A percentile compares a stretch with the other conserved stretches of the same genome.
Evolutionary conservation across 2,888 invertebrate genomes (phyloP).

Genomic region (Macropis europaea): DNA sequence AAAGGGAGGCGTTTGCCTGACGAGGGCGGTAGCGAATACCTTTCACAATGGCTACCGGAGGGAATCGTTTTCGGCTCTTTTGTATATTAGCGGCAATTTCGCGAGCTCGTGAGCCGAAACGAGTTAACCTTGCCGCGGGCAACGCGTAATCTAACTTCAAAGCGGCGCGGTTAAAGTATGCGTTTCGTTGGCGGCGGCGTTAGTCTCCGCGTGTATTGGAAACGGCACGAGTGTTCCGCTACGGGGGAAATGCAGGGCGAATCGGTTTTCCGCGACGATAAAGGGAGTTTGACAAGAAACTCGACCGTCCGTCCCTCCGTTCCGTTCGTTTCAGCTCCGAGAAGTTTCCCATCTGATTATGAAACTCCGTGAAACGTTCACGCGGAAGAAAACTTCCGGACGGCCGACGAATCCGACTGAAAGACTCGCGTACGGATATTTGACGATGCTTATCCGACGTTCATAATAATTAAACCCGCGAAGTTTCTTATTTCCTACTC

Average conservation of each 20-base stretch:
- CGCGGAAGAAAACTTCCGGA: constrained; percentile 35
- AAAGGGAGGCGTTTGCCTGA: neutral
- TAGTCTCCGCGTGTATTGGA: constrained; percentile 11
- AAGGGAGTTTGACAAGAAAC: constrained; percentile 42
- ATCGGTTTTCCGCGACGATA: constrained; percentile 36
- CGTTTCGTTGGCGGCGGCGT: constrained; percentile 10
- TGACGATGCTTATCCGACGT: constrained; percentile 24
- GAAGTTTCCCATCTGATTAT: constrained; percentile 50
- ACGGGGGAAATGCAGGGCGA: neutral
- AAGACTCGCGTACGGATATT: constrained; percentile 25
- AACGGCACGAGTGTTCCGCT: neutral
- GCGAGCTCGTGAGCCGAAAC: constrained; percentile 20
- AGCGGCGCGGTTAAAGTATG: constrained; percentile 1
- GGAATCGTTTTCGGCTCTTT: constrained; percentile 29
- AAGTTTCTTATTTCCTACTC: constrained; percentile 24
- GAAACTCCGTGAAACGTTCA: constrained; percentile 42
- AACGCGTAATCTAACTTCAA: constrained; percentile 26
- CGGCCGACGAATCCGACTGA: constrained; percentile 13
- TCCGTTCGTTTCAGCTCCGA: constrained; percentile 28
- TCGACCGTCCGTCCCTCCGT: constrained; percentile 6
- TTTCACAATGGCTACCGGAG: constrained; percentile 12
- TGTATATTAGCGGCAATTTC: constrained; percentile 40
- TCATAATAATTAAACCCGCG: constrained; percentile 27
- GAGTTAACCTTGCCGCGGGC: constrained; percentile 20
- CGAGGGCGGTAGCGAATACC: neutral